Evolutionary conservation across 2,797 vertebrate genomes (phyloP), one percentile per base, ranked within the genome.

Genomic region (Discoglossus pictus): DNA sequence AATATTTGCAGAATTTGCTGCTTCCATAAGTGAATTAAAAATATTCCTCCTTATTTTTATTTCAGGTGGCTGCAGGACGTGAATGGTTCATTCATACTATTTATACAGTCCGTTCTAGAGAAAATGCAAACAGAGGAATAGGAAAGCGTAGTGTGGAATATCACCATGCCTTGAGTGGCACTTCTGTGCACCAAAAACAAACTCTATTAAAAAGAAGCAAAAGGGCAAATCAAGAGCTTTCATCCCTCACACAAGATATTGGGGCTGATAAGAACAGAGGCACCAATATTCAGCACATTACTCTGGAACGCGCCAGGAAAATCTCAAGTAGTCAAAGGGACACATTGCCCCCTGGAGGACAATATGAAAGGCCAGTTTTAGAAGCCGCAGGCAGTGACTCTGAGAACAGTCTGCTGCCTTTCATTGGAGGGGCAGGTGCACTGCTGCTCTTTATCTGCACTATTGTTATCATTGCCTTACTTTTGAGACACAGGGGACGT

Each of bases 51-150:
- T 11, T 7, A 21, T 42, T 40, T 34, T 8, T 52, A 38, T 60
- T 78, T 25, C 72, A 93, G 92, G 91, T 92, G 61, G 87, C 91
- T 47, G 86, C 89, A 23, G 92, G 90, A 27, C 70, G 79, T 25
- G 88, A 92, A 65, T 92, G 90, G 88, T 92, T 86, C 79, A 88
- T 88, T 73, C 89, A 92, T 70, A 80, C 85, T 4, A 88, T 92
- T 75, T 93, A 92, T 72, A 88, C 76, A 0, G 83, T 92, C 40
- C 77, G 74, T 63, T 91, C 85, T 15, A 82, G 66, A 74, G 86
- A 91, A 39, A 93, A 89, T 2, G 82, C 87, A 21, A 84, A 81
- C 68, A 83, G 86, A 58, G 82, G 83, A 68, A 87, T 90, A 0
- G 82, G 89, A 56, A 92, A 92, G 72, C 86, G 90, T 61, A 92